These are phyloP conservation scores for Caenorhabditis auriculariae DNA, from an alignment of 2,888 invertebrate genomes.

Conservation along the genomic window DNA sequence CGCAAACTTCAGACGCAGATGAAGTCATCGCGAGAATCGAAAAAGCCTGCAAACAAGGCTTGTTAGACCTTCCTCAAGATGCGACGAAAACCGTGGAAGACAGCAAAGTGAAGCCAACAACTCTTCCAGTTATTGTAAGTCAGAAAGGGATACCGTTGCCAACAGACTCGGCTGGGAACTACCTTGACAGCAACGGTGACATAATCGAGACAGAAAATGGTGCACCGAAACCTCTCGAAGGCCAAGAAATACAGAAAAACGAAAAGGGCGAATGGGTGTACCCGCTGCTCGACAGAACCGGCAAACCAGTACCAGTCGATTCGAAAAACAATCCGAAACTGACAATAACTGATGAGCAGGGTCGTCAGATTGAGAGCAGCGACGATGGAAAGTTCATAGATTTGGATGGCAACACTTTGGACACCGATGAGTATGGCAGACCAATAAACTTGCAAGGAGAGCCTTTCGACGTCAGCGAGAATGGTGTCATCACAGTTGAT, in stretches of 20 bases:
- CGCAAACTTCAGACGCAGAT: too few relatives aligned
- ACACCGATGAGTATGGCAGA: conserved; percentile 36
- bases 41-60: too few relatives aligned
- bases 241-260: conserved; percentile 13
- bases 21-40: too few relatives aligned
- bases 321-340: conserved; percentile 26
- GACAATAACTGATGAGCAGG: conserved; percentile 32
- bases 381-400: conserved; percentile 35
- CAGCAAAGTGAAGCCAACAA: background rate
- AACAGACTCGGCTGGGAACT: too few relatives aligned
- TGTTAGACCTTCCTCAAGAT: too few relatives aligned
- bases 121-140: too few relatives aligned
- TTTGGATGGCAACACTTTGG: conserved; percentile 26
- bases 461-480: conserved; percentile 23
- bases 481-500: conserved; percentile 19
- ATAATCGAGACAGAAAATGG: conserved; percentile 5
- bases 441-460: conserved; percentile 25
- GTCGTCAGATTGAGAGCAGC: conserved; percentile 19
- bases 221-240: conserved; percentile 15
- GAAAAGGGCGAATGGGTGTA: conserved; percentile 27
- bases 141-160: background rate
- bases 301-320: conserved; percentile 29
- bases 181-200: too few relatives aligned
- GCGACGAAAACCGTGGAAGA: background rate
- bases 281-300: conserved; percentile 41